phyloP scores from a whole-genome alignment of 2,888 invertebrate genomes.

The Hofmannophila pseudospretella region DNA sequence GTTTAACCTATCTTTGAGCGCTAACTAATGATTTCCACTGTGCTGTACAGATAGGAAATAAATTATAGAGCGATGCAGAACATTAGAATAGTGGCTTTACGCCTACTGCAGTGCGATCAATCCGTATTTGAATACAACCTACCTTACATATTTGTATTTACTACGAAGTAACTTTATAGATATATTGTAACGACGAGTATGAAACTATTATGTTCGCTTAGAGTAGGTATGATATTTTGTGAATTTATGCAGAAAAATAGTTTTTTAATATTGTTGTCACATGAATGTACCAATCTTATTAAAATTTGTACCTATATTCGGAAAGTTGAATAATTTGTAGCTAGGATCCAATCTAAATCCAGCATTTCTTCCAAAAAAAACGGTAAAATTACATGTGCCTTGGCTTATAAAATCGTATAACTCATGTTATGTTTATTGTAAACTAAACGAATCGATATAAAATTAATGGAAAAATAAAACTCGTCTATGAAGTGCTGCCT shows the following conservation, averaged over 20 bases:
- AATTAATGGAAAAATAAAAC: slow-evolving; percentile 25
- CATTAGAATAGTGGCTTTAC: slow-evolving; percentile 6
- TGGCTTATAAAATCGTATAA: slow-evolving; percentile 67
- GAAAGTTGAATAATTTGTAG: slow-evolving; percentile 77
- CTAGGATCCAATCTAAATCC: slow-evolving; percentile 76
- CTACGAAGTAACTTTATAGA: slow-evolving; percentile 69
- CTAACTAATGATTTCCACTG: too few species aligned
- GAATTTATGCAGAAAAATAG: slow-evolving; percentile 76
- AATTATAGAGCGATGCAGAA: too few species aligned
- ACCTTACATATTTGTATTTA: slow-evolving; percentile 55
- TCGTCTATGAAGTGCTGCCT: slow-evolving; percentile 54
- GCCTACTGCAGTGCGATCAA: slow-evolving; percentile 19
- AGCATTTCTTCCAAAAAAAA: slow-evolving; percentile 68
- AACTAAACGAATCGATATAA: slow-evolving; percentile 34
- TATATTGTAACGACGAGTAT: slow-evolving; percentile 66
- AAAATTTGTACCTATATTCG: slow-evolving; percentile 76
- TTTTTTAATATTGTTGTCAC: slow-evolving; percentile 78
- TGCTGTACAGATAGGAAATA: too few species aligned
- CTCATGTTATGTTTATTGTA: slow-evolving; percentile 59
- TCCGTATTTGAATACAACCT: slow-evolving; percentile 27
- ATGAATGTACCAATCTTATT: slow-evolving; percentile 76
- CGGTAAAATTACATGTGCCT: slow-evolving; percentile 71
- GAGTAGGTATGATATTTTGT: slow-evolving; percentile 74
- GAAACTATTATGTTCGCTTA: slow-evolving; percentile 70
- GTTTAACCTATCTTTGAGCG: slow-evolving; percentile 40